Evolutionary conservation across 2,113 vertebrate genomes (phyloP).

Genomic region (Nematolebias whitei): DNA sequence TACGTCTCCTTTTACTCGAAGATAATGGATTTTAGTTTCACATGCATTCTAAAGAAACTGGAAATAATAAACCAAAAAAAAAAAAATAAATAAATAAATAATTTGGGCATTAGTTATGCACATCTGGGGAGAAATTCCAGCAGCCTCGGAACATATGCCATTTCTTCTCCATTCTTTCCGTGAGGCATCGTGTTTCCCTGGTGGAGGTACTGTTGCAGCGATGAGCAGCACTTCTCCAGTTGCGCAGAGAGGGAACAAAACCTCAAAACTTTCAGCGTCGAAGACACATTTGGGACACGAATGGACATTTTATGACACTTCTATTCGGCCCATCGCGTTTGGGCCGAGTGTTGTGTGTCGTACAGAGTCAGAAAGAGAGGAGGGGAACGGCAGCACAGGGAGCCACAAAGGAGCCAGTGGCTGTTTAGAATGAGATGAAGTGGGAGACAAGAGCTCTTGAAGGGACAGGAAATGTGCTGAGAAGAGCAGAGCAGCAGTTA

Average conservation of each 20-base stretch:
- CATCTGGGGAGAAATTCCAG: conserved; percentile 50
- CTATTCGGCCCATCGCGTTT: conserved; percentile 58
- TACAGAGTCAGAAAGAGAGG: conserved; percentile 44
- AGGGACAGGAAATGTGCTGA: conserved; percentile 68
- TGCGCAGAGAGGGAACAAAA: conserved; percentile 31
- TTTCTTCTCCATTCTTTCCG: conserved; percentile 35
- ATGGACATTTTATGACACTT: conserved; percentile 73
- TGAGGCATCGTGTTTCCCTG: conserved; percentile 38
- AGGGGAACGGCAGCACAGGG: conserved; percentile 45
- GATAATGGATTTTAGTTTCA: conserved; percentile 35
- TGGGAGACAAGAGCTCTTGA: conserved; percentile 45
- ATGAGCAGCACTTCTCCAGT: conserved; percentile 42
- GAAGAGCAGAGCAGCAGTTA: conserved; percentile 64
- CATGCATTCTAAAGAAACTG: conserved; percentile 44
- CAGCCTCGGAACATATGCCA: conserved; percentile 52
- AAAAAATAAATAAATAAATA: too few species aligned
- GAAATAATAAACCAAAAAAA: conserved; percentile 37
- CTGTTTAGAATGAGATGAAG: conserved; percentile 67
- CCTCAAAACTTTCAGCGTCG: conserved; percentile 49
- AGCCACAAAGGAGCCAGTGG: conserved; percentile 45
- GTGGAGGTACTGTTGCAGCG: conserved; percentile 42
- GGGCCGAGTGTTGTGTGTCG: conserved; percentile 47
- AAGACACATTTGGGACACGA: conserved; percentile 69
- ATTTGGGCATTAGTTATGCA: conserved; percentile 51
- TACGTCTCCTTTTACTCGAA: conserved; percentile 1